Evolutionary conservation across 2,113 vertebrate genomes (phyloP).

Genomic region (Apaloderma vittatum): DNA sequence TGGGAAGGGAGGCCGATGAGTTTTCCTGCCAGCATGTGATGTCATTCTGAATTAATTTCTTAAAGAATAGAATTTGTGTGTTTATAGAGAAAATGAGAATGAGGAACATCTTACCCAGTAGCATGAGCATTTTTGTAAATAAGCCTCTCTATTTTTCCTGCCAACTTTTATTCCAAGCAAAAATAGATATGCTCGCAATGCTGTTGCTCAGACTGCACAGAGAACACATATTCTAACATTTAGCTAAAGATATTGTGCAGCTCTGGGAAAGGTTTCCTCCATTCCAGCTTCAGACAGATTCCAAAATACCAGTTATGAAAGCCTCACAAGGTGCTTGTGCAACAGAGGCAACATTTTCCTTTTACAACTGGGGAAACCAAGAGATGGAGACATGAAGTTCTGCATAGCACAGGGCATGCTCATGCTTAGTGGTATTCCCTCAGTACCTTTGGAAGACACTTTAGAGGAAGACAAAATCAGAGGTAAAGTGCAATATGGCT

Average conservation of each 20-base stretch:
- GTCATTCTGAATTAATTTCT: not conserved
- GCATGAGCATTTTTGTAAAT: not conserved
- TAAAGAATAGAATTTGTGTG: conserved; percentile 10
- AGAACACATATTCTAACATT: not conserved
- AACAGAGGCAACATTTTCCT: not conserved
- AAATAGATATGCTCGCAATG: not conserved
- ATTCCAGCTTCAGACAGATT: not conserved
- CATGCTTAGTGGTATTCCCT: not conserved
- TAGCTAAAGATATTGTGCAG: not conserved
- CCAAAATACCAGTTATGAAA: not conserved
- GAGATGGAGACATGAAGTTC: not conserved
- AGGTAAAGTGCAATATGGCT: not conserved
- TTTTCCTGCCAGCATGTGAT: conserved; percentile 9
- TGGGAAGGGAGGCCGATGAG: not conserved
- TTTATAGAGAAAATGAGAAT: conserved; percentile 16
- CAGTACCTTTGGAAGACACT: not conserved
- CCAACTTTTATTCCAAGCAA: not conserved
- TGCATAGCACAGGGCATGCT: fast-evolving
- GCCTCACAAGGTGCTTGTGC: not conserved
- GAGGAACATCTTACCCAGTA: not conserved
- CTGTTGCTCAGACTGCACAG: not conserved
- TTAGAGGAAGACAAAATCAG: not conserved
- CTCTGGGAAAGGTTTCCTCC: not conserved
- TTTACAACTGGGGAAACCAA: not conserved
- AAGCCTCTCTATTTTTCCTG: not conserved